Evolutionary conservation across 2,888 invertebrate genomes (phyloP), one percentile per base, ranked within the genome.

Genomic region (Bombylius major): DNA sequence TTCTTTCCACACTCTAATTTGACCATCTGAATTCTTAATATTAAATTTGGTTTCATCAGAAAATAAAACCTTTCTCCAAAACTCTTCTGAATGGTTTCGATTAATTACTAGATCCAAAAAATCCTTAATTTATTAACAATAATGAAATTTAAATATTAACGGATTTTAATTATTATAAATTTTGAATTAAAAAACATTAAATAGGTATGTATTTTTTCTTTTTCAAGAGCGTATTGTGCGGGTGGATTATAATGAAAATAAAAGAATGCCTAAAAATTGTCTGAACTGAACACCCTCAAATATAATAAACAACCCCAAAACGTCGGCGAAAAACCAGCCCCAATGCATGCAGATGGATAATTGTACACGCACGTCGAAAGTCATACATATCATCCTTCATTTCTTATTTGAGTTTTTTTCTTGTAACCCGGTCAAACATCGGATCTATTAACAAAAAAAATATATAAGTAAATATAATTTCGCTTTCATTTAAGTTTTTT

Each of bases 341-440:
- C 36, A 36, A 42, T 11, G 11, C 12, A 42, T 11, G 3, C 45
- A 50, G 54, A 54, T 54, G 54, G 49, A 8, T 42, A 11, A 11
- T 11, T 42, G 12, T 42, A 42, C 11, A 50, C 50, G 45, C 51
- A 50, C 31, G 23, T 47, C 45, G 45, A 46, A 46, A 13, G 45
- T 32, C 46, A 50, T 50, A n/a, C n/a, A n/a, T n/a, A n/a, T n/a
- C n/a, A 50, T 50, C 23, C 49, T 44, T 46, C 54, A 46, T 50
- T 55, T 51, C 50, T 47, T 50, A 34, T 55, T 55, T 54, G 33
- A 50, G 47, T 55, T 55, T 51, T 53, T 51, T 50, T 54, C 45
- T 23, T 55, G 45, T 46, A 46, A 50, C 50, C 55, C 47, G 55
- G 50, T 46, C 50, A 36, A 4, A 11, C 46, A 55, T 46, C 55